Evolutionary conservation across 2,888 invertebrate species (phyloP).

Genomic region (Tolmerus cingulatus): DNA sequence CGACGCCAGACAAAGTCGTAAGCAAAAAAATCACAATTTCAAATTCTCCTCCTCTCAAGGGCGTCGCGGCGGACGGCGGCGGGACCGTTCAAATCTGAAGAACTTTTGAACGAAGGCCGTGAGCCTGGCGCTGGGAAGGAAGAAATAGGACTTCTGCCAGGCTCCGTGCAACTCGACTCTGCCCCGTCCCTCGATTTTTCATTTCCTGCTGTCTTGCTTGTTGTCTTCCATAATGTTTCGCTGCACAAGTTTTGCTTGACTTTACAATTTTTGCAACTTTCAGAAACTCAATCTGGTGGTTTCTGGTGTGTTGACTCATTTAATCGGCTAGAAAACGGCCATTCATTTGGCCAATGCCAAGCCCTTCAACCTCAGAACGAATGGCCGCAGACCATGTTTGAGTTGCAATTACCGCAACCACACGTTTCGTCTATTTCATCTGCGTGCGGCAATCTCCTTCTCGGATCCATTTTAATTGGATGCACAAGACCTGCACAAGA

Average conservation of each 20-base stretch:
- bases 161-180: not conserved
- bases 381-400: not conserved
- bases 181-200: not conserved
- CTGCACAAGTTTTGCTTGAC: slow-evolving; percentile 26
- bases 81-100: slow-evolving; percentile 23
- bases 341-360: not conserved
- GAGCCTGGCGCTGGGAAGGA: not conserved
- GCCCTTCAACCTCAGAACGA: not conserved
- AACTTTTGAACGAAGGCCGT: slow-evolving; percentile 1
- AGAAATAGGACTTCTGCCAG: not conserved
- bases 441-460: not conserved
- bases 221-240: slow-evolving; percentile 24
- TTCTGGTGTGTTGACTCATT: slow-evolving; percentile 28
- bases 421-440: not conserved
- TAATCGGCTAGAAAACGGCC: slow-evolving; percentile 13
- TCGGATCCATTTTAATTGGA: not conserved
- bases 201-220: slow-evolving; percentile 13
- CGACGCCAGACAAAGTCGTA: slow-evolving; percentile 36
- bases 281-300: not conserved
- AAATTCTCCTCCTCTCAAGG: slow-evolving; percentile 4
- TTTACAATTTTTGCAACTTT: slow-evolving; percentile 6
- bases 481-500: not conserved
- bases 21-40: slow-evolving; percentile 16
- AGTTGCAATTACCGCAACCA: not conserved
- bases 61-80: not conserved